phyloP scores from a whole-genome alignment of 2,797 vertebrate species.

The Euphonia xanthogaster region DNA sequence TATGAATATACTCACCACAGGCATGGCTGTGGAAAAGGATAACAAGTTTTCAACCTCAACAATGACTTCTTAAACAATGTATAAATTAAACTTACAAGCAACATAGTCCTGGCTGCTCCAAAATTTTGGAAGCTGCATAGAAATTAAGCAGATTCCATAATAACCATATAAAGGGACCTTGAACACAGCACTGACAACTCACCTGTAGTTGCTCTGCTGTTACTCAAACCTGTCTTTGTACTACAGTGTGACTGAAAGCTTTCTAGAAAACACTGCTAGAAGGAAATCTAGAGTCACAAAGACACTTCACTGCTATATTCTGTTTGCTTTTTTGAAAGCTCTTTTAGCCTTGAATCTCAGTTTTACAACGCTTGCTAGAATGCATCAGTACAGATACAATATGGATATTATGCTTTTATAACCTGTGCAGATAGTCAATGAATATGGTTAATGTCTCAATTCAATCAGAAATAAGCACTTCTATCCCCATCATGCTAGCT shows the following conservation, averaged over 20 bases:
- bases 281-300: neutral
- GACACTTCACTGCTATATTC: neutral
- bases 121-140: neutral
- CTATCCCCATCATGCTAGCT: neutral
- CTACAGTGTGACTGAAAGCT: neutral
- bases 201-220: neutral
- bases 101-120: neutral
- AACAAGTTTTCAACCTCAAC: neutral
- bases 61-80: neutral
- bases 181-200: neutral
- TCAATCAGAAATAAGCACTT: neutral
- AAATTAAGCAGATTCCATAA: neutral
- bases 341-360: neutral
- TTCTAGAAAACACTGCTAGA: neutral
- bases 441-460: neutral
- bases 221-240: neutral
- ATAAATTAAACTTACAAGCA: neutral
- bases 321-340: neutral
- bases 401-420: neutral
- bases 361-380: neutral
- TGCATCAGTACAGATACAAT: neutral
- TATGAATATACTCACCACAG: neutral
- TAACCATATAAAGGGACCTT: neutral
- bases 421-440: neutral
- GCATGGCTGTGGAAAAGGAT: neutral